Evolutionary conservation across 2,888 invertebrate species (phyloP), one percentile per base, ranked within the genome.

Genomic region (Polydrusus cervinus): DNA sequence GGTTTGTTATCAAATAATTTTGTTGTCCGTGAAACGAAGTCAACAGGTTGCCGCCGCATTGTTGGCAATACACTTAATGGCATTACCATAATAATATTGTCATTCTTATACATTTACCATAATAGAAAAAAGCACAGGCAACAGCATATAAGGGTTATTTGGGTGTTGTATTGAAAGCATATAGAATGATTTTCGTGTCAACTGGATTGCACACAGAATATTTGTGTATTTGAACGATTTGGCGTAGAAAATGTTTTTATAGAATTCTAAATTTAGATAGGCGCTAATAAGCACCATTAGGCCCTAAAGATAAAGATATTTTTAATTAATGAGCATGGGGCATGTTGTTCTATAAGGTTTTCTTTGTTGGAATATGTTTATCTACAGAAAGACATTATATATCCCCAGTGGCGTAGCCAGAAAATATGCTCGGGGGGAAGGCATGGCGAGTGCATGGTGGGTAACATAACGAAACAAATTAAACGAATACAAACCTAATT

Each of bases 61-160:
- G 85, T 86, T 83, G 83, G 82, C 84, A 82, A 85, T 84, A 84
- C 74, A 74, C 86, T 87, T 87, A 87, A 87, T 87, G 84, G 86
- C 86, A 87, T 87, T 87, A 87, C 86, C 87, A 87, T 87, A 86
- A 87, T 86, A 87, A 86, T 87, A 87, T 87, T 87, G 86, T 86
- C 87, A 86, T 87, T 87, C 86, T 86, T 87, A 83, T 84, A 84
- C 84, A 85, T 85, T 85, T 85, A 85, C 85, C 85, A 85, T 85
- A 85, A 85, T 84, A 84, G 83, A 73, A 73, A 72, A 62, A 74
- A 61, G 71, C 61, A 43, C 40, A 47, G 40, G 67, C 69, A 65
- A 55, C 25, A 38, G 53, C 30, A 40, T 62, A 74, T 62, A 74
- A 74, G 74, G 74, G 74, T 74, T 74, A 74, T 64, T 71, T 57